Evolutionary conservation across 1,140 invertebrate genomes (phyloP), one percentile per base, ranked within the genome.

Genomic region (Aphaenogaster ashmeadi): DNA sequence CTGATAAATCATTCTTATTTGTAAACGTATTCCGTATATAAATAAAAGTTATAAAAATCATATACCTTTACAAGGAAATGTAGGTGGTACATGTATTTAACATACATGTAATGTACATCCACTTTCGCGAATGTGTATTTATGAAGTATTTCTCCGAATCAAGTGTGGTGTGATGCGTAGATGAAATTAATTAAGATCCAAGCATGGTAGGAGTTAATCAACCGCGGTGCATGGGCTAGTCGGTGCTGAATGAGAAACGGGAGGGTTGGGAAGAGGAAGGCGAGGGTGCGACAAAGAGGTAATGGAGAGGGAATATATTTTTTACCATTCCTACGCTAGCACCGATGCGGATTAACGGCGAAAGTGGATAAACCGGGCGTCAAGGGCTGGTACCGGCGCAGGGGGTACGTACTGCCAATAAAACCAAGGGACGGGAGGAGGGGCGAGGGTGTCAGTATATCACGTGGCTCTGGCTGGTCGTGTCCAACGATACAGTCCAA

Each of bases 401-500:
- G 56, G 75, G 52, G 78, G 72, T 91, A 83, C 87, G 88, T 87
- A 87, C 87, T 92, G 92, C 91, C 92, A 93, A 93, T 93, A 92
- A 93, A 93, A 89, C 81, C 84, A 74, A 62, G 81, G 87, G 56
- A 33, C 21, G 62, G 58, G 21, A 36, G 84, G 54, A 60, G 80
- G 54, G 69, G 27, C 27, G 80, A 60, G 54, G 80, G 78, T 78
- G 83, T 88, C 91, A 78, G 85, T 93, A 92, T 89, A 93, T 92
- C 91, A 93, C 86, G 80, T 75, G 85, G 88, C 80, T 89, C 90
- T 87, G 90, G 83, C 78, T 83, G 88, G 52, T 87, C 92, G 88
- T 91, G 92, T 93, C 86, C 91, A 87, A 92, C 91, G 91, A 93
- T 93, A 93, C 90, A 92, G 89, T 93, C 92, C 91, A 94, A 93